These are phyloP conservation scores for Gadopsis bispinosus DNA, from an alignment of 2,797 vertebrate species.

Conservation along the genomic window DNA sequence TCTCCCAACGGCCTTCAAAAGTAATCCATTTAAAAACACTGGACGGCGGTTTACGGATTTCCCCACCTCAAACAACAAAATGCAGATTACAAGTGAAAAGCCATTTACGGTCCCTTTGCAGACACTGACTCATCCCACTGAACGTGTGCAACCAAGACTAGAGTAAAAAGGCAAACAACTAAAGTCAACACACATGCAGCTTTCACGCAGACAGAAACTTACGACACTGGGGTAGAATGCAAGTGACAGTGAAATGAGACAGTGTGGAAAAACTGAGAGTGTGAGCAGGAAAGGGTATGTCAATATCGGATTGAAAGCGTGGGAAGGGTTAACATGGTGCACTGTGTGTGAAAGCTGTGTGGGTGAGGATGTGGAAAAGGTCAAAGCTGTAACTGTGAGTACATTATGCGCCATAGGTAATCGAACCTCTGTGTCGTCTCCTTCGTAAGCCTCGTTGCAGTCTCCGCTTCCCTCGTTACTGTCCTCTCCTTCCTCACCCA, in stretches of 20 bases:
- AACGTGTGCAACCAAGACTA: conserved; percentile 26
- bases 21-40: neutral
- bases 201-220: conserved; percentile 37
- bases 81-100: conserved; percentile 20
- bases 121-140: conserved; percentile 67
- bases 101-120: conserved; percentile 26
- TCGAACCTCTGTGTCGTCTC: conserved; percentile 91
- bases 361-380: conserved; percentile 18
- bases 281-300: conserved; percentile 22
- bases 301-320: neutral
- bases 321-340: conserved; percentile 29
- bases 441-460: conserved; percentile 94
- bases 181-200: conserved; percentile 42
- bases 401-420: neutral
- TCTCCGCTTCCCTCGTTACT: conserved; percentile 95
- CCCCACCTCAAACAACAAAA: conserved; percentile 7
- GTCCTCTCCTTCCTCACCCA: conserved; percentile 95
- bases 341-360: conserved; percentile 25
- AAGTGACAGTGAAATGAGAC: conserved; percentile 26
- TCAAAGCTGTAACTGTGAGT: conserved; percentile 7
- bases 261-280: conserved; percentile 63
- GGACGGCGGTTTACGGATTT: neutral
- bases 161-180: conserved; percentile 60
- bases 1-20: conserved; percentile 4
- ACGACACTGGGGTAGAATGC: conserved; percentile 28